Conservation (phyloP, 2,797 vertebrate genomes). For the Anguilla anguilla region DNA sequence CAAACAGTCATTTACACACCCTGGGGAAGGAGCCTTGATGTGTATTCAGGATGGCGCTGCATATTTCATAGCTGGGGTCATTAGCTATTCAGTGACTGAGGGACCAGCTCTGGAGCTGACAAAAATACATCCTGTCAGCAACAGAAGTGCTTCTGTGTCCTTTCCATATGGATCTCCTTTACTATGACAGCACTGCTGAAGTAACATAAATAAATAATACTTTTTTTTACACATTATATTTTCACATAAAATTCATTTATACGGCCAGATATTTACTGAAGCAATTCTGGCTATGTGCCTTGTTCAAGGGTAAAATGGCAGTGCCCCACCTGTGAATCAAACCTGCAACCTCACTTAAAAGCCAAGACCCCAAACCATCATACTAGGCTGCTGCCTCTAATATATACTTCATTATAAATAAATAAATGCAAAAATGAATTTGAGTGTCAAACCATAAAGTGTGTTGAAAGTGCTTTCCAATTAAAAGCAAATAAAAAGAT, state of each 20-base stretch:
- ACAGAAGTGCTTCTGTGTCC: not conserved
- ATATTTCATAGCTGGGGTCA: not conserved
- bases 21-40: not conserved
- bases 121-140: not conserved
- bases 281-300: not conserved
- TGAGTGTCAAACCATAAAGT: too few species aligned
- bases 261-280: not conserved
- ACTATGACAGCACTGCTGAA: not conserved
- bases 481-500: too few species aligned
- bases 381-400: not conserved
- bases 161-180: slow-evolving; percentile 1
- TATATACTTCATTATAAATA: not conserved
- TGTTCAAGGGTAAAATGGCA: not conserved
- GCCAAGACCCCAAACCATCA: not conserved
- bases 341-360: not conserved
- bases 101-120: not conserved
- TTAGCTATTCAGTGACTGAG: not conserved
- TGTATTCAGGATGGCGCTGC: not conserved
- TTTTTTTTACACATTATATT: not conserved
- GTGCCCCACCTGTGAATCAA: not conserved
- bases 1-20: not conserved
- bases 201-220: not conserved
- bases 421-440: not conserved
- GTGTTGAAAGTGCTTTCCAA: too few species aligned
- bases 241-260: not conserved